Evolutionary conservation across 92 coral and sea anemone genomes (phyloP), one percentile per base, ranked within the genome.

Genomic region (Muricea muricata): DNA sequence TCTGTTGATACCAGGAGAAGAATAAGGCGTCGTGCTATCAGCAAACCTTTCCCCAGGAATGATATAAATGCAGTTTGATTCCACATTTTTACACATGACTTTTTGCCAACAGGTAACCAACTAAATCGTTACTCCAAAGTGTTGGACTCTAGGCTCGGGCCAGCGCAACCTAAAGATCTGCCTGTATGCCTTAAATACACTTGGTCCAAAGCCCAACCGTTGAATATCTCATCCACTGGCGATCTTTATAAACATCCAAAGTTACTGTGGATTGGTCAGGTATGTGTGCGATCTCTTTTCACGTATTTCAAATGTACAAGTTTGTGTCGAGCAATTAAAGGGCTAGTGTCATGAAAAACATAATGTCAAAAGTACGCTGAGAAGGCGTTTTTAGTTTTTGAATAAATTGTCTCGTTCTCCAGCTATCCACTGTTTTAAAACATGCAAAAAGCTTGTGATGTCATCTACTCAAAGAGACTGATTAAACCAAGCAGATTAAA

Each of bases 61-160:
- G n/a, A n/a, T n/a, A n/a, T n/a, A n/a, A n/a, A n/a, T 15, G 1
- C 29, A 23, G 67, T 23, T 2, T 58, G 29, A 8, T 7, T 58
- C 2, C 30, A 58, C 67, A 58, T 24, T 46, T 21, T 24, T 48
- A 4, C 15, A 26, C 7, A 55, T 15, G 20, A 21, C n/a, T 29
- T 5, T 65, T 54, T 8, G 24, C 28, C 17, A 71, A 25, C 79
- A 96, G 99, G 99, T 12, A 96, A 94, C 79, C 97, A 96, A 24
- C 93, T 96, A 6, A 92, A 93, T 79, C 95, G 94, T 77, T 96
- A 93, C 91, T 96, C 99, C 88, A 96, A 96, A 86, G 99, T 96
- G 9, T 75, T 96, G 42, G 96, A 96, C 55, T 81, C 93, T 1
- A 92, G 88, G 21, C 97, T 96, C 13, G 99, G 99, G 29, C 85